A percentile compares a stretch with the other conserved stretches of the same genome.
These are phyloP conservation scores for Hypomecis punctinalis DNA, from an alignment of 2,888 invertebrate genomes.

Conservation along the genomic window DNA sequence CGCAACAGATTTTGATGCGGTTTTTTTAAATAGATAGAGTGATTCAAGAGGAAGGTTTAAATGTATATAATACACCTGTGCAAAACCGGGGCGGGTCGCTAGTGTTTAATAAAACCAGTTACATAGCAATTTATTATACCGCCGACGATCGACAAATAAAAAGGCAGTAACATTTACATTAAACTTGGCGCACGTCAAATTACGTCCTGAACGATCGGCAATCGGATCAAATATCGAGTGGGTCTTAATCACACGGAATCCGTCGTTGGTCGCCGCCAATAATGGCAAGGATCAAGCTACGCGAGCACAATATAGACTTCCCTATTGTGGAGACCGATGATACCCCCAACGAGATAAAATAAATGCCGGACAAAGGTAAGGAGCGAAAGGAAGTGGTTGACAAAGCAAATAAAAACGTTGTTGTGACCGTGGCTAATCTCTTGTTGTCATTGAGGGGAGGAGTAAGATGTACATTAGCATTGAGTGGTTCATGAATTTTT, in stretches of 20 bases:
- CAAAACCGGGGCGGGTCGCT: too few relatives aligned
- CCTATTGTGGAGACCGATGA: constrained; percentile 40
- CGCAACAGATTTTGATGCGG: too few relatives aligned
- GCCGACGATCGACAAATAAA: constrained; percentile 19
- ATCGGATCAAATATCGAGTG: constrained; percentile 40
- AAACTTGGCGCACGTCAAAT: constrained; percentile 39
- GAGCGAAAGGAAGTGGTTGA: constrained; percentile 41
- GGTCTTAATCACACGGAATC: constrained; percentile 33
- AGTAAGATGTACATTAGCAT: constrained; percentile 22
- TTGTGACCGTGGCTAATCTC: constrained; percentile 39
- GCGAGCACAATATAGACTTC: constrained; percentile 42
- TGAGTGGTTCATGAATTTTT: constrained; percentile 22
- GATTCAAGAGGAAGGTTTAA: too few relatives aligned
- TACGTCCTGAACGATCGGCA: constrained; percentile 38
- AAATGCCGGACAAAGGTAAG: constrained; percentile 43
- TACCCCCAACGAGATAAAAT: constrained; percentile 45
- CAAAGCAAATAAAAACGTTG: constrained; percentile 40
- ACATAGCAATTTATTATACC: constrained; percentile 15
- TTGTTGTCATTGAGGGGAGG: constrained; percentile 33
- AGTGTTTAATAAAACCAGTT: too few relatives aligned
- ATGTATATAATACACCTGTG: too few relatives aligned
- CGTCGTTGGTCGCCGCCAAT: constrained; percentile 30
- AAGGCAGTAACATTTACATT: constrained; percentile 33
- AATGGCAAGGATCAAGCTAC: constrained; percentile 34
- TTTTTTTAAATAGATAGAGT: too few relatives aligned